phyloP scores from a whole-genome alignment of 1,140 invertebrate species.

The Diprion similis region DNA sequence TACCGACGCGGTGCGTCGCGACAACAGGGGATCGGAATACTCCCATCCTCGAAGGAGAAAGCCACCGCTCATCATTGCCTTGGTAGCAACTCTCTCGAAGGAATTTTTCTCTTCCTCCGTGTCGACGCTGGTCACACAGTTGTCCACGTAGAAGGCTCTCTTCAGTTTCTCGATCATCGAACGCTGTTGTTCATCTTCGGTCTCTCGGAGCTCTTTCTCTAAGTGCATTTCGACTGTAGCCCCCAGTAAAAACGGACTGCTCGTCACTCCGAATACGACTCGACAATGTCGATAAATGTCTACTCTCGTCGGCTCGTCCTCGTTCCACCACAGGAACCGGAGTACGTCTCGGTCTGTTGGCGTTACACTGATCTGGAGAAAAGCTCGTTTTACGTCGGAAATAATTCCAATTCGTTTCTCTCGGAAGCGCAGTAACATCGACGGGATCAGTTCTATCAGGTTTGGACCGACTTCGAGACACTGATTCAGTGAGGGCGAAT shows the following conservation, averaged over 20 bases:
- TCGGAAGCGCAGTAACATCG: constrained; percentile 50
- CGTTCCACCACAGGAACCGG: constrained; percentile 38
- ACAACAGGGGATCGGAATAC: constrained; percentile 4
- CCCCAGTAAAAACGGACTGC: constrained; percentile 47
- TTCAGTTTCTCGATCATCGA: constrained; percentile 21
- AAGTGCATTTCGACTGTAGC: constrained; percentile 37
- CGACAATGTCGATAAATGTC: constrained; percentile 31
- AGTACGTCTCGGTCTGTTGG: constrained; percentile 38
- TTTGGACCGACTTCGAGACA: constrained; percentile 45
- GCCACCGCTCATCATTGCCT: constrained; percentile 29
- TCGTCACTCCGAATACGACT: constrained; percentile 42
- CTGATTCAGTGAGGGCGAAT: constrained; percentile 34
- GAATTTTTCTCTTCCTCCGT: constrained; percentile 26
- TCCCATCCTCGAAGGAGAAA: constrained; percentile 47
- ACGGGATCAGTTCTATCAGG: constrained; percentile 50
- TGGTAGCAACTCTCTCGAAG: constrained; percentile 29
- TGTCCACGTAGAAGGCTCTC: constrained; percentile 31
- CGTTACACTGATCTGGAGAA: constrained; percentile 41
- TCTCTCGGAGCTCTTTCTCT: constrained; percentile 14
- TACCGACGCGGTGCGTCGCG: constrained; percentile 23
- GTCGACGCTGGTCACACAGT: constrained; percentile 32
- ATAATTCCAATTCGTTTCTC: constrained; percentile 36
- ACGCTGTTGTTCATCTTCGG: constrained; percentile 7
- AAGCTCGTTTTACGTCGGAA: constrained; percentile 28
- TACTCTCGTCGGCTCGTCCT: constrained; percentile 22